Conservation (phyloP, 2,113 vertebrate genomes). For the Gorsachius goisagi region DNA sequence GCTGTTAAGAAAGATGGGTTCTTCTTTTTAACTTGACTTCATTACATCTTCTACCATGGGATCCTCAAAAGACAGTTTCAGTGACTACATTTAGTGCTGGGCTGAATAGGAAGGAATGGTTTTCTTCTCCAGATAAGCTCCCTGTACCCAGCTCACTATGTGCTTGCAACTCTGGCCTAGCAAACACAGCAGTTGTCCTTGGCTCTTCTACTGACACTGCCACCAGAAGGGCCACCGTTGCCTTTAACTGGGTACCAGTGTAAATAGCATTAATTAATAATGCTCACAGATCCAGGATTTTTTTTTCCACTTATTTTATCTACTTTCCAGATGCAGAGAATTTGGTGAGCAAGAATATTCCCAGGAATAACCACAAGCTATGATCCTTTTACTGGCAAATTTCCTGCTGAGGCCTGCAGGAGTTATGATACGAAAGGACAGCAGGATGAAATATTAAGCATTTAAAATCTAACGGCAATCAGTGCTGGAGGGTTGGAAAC, state of each 20-base stretch:
- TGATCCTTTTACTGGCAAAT: not conserved
- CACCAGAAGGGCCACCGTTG: not conserved
- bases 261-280: not conserved
- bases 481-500: not conserved
- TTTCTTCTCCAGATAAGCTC: not conserved
- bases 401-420: not conserved
- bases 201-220: not conserved
- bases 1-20: not conserved
- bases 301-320: not conserved
- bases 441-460: not conserved
- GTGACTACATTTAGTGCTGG: not conserved
- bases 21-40: not conserved
- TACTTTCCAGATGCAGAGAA: not conserved
- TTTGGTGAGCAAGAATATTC: not conserved
- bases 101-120: not conserved
- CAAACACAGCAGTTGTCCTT: not conserved
- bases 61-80: not conserved
- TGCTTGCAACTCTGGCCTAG: not conserved
- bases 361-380: not conserved
- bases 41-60: not conserved
- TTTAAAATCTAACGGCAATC: not conserved
- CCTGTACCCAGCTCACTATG: not conserved
- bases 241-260: not conserved
- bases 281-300: not conserved
- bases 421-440: not conserved